Evolutionary conservation across 2,113 vertebrate genomes (phyloP).

Genomic region (Leptocoma aspasia): DNA sequence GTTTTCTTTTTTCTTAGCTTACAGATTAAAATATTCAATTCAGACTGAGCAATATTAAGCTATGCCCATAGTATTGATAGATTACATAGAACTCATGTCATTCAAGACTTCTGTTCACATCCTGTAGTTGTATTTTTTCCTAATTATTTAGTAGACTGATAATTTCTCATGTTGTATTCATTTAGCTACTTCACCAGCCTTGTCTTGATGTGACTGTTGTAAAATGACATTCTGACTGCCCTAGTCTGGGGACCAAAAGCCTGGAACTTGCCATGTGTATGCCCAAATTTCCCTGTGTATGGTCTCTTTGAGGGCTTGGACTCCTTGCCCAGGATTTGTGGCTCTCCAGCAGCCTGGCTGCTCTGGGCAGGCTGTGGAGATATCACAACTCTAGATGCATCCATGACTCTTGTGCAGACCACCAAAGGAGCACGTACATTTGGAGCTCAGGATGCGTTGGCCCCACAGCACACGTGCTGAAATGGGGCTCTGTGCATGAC

Average conservation of each 20-base stretch:
- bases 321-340: background rate
- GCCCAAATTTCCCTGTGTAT: background rate
- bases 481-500: background rate
- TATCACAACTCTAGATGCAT: background rate
- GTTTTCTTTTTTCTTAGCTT: background rate
- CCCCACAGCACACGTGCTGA: background rate
- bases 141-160: background rate
- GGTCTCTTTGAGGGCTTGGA: background rate
- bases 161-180: background rate
- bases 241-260: fast-evolving
- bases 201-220: background rate
- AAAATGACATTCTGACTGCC: background rate
- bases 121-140: background rate
- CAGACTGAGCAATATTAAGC: background rate
- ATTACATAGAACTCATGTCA: background rate
- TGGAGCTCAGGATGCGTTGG: background rate
- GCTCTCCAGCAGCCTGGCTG: background rate
- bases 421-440: background rate
- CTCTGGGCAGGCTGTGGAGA: background rate
- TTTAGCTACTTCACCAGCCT: background rate
- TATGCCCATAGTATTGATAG: background rate
- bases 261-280: fast-evolving
- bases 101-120: background rate
- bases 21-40: background rate
- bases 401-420: background rate